phyloP scores from a whole-genome alignment of 2,888 invertebrate species.

The Coenonympha arcania region DNA sequence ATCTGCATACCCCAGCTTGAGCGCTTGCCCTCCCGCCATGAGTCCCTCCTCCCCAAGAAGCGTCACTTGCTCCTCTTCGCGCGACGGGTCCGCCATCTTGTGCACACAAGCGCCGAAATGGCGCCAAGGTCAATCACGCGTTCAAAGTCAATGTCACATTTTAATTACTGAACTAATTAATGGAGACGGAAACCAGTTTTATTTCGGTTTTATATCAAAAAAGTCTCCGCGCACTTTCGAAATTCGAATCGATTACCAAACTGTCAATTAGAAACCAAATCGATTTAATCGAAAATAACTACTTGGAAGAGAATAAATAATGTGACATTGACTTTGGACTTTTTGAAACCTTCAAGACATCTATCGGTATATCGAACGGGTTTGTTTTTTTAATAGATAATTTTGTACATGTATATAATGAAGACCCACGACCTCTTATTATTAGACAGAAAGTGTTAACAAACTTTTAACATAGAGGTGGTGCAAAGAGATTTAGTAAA shows the following conservation, averaged over 20 bases:
- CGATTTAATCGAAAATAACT: too few relatives aligned
- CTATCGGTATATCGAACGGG: slow-evolving; percentile 11
- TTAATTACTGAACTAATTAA: slow-evolving; percentile 12
- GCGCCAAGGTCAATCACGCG: slow-evolving; percentile 76
- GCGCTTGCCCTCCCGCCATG: slow-evolving; percentile 95
- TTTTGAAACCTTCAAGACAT: slow-evolving; percentile 8
- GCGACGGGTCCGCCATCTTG: slow-evolving; percentile 98
- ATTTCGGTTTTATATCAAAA: too few relatives aligned
- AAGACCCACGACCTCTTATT: slow-evolving; percentile 53
- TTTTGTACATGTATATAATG: slow-evolving; percentile 29
- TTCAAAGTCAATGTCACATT: slow-evolving; percentile 79
- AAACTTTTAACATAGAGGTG: slow-evolving; percentile 35
- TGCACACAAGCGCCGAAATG: slow-evolving; percentile 73
- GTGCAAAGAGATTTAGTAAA: slow-evolving; percentile 32
- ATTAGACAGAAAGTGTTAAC: slow-evolving; percentile 40
- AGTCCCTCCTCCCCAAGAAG: slow-evolving; percentile 97
- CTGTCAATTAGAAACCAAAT: too few relatives aligned
- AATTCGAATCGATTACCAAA: slow-evolving; percentile 10
- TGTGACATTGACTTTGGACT: slow-evolving; percentile 54
- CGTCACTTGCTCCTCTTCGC: slow-evolving; percentile 96
- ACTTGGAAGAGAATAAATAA: too few relatives aligned
- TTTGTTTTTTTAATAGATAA: slow-evolving; percentile 2
- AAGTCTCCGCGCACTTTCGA: neutral
- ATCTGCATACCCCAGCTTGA: slow-evolving; percentile 94
- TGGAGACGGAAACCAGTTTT: neutral